Evolutionary conservation across 37 sponge, comb jelly and placozoan genomes (phyloP), one percentile per base, ranked within the genome.

Genomic region (Beroe ovata): DNA sequence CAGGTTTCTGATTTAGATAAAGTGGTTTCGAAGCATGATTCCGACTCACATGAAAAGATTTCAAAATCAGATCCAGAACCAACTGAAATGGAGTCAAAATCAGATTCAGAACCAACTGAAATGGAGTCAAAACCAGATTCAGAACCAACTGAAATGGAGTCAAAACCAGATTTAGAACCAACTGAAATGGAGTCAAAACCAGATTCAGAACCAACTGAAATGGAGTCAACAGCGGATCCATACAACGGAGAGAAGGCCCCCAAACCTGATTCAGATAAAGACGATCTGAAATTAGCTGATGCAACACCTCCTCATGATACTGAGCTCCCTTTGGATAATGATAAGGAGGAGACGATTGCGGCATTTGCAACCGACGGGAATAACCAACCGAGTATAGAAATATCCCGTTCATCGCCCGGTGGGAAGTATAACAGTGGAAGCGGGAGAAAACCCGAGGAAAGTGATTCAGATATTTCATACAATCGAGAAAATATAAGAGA

Each of bases 381-480:
- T 11, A 47, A 47, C 11, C 54, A 47, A 11, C 11, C 54, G 11
- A 47, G 54, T 47, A 47, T 47, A 16, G 54, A 47, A 47, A 47
- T 47, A 6, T 16, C 54, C 11, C 54, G 54, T 6, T 6, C 54
- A 47, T 16, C 54, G n/a, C n/a, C n/a, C 6, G 11, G 54, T 47
- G 54, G 11, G 11, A 47, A 47, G 54, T 47, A 47, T 47, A n/a
- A n/a, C n/a, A n/a, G n/a, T n/a, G 54, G 11, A 47, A 11, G 54
- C 11, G 54, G 11, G 54, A 47, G 54, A 11, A 47, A 47, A 11
- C 54, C 54, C 6, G 69, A 33, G 36, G 69, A 66, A 30, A 6
- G 25, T 18, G 69, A 66, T 33, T 66, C 69, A 14, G 69, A 66
- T 66, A 66, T 66, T 30, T 66, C 69, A 0, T 66, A 34, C 30